These are phyloP conservation scores for Sebastes vulpes DNA, from an alignment of 2,797 vertebrate genomes.

Conservation along the genomic window DNA sequence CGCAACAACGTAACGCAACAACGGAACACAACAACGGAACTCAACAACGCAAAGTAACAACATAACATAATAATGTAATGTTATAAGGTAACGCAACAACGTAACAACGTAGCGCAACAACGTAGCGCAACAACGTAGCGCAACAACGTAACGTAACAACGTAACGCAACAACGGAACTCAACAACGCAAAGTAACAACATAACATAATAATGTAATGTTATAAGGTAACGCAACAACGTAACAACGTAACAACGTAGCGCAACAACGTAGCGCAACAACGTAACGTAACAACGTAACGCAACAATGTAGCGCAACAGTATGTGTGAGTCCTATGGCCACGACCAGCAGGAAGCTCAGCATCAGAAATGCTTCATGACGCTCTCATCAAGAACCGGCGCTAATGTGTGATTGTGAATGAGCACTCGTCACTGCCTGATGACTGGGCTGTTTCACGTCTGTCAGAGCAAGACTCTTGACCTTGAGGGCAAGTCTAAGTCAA, in stretches of 20 bases:
- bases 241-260: not conserved
- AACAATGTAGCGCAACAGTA: too few species aligned
- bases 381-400: not conserved
- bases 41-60: too few species aligned
- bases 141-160: too few species aligned
- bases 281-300: fast-evolving
- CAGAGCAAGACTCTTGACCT: not conserved
- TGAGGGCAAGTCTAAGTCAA: not conserved
- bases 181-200: too few species aligned
- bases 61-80: too few species aligned
- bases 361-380: not conserved
- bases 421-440: not conserved
- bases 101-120: not conserved
- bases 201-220: too few species aligned
- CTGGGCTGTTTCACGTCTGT: not conserved
- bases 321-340: not conserved
- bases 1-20: too few species aligned
- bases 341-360: not conserved
- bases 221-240: too few species aligned
- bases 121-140: not conserved
- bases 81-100: too few species aligned
- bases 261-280: not conserved
- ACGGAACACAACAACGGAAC: too few species aligned
- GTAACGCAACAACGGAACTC: too few species aligned
- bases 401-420: not conserved